Evolutionary conservation across 1,140 invertebrate genomes (phyloP), one percentile per base, ranked within the genome.

Genomic region (Thalassaphorura encarpata): DNA sequence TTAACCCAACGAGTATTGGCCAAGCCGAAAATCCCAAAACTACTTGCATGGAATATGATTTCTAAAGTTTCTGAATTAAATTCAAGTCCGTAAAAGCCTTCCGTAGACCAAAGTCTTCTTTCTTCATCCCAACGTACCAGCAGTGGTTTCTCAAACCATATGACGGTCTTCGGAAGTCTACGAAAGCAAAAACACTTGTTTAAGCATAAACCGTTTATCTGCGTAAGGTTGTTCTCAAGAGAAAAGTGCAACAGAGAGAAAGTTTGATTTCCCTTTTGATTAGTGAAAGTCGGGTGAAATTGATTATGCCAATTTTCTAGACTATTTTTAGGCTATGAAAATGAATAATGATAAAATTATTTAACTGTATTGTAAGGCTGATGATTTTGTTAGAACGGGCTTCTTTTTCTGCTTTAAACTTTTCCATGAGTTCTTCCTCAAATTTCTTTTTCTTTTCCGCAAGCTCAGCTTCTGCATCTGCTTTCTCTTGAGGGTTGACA

Each of bases 91-190:
- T 87, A 82, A 1, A 89, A 76, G 64, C 84, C 80, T 49, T 82
- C 77, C 1, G 78, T 85, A 0, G 80, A 82, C 88, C 87, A 91
- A 11, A 69, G 67, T 40, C 73, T 69, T 47, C 67, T 67, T 1
- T 77, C 67, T 6, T 49, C 74, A 58, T 87, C 77, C 87, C 87
- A 90, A 53, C 84, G 80, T 16, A 83, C 85, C 3, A 87, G 80
- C 15, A 83, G 74, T 0, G 87, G 87, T 1, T 85, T 81, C 64
- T 91, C 87, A 31, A 87, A 81, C 84, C 86, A 89, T 52, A 89
- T 77, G 6, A 88, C 80, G 5, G 80, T 79, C 15, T 81, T 78
- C 0, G 86, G 83, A 21, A 88, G 71, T 15, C 5, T 5, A 51
- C 5, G 4, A 19, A 48, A 8, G 11, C 6, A 15, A 26, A 18